Percentiles rank a stretch among this genome's conserved stretches.
Conservation (phyloP, 1,140 invertebrate genomes). For the Eriosoma lanigerum region DNA sequence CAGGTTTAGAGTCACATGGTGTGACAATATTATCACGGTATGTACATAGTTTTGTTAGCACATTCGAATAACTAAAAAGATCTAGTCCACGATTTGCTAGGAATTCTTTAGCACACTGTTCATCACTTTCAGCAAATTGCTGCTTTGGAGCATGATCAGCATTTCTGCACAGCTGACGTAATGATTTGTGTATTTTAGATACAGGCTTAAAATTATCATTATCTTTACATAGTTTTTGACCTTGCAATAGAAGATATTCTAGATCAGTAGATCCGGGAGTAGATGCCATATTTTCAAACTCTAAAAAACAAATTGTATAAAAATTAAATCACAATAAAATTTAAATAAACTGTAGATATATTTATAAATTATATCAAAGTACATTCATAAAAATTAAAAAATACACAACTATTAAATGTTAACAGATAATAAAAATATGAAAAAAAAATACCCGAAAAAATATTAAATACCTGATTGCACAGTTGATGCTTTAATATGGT, state of each 20-base stretch:
- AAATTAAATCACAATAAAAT: background rate
- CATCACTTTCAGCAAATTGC: background rate
- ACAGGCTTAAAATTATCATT: slow-evolving; percentile 19
- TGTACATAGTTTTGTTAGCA: slow-evolving; percentile 22
- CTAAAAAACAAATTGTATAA: slow-evolving; percentile 20
- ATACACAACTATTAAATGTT: too few relatives aligned
- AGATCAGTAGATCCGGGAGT: background rate
- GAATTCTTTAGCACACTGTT: slow-evolving; percentile 39
- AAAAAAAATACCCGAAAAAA: too few relatives aligned
- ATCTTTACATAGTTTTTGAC: slow-evolving; percentile 41
- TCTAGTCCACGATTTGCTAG: slow-evolving; percentile 35
- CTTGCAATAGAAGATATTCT: slow-evolving; percentile 34
- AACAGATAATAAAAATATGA: too few relatives aligned
- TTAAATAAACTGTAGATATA: background rate
- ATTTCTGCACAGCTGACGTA: slow-evolving; percentile 36
- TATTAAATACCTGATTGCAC: too few relatives aligned
- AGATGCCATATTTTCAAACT: slow-evolving; percentile 1
- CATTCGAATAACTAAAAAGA: slow-evolving; percentile 6
- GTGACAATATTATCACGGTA: slow-evolving; percentile 2
- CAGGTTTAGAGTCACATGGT: slow-evolving; percentile 5
- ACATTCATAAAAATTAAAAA: too few relatives aligned
- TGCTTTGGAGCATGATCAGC: slow-evolving; percentile 18
- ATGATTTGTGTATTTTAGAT: slow-evolving; percentile 49
- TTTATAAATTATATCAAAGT: too few relatives aligned
- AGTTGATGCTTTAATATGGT: too few relatives aligned